A percentile compares a stretch with the other conserved stretches of the same genome.
Evolutionary conservation across 2,113 vertebrate genomes (phyloP).

Genomic region (Saccopteryx bilineata): DNA sequence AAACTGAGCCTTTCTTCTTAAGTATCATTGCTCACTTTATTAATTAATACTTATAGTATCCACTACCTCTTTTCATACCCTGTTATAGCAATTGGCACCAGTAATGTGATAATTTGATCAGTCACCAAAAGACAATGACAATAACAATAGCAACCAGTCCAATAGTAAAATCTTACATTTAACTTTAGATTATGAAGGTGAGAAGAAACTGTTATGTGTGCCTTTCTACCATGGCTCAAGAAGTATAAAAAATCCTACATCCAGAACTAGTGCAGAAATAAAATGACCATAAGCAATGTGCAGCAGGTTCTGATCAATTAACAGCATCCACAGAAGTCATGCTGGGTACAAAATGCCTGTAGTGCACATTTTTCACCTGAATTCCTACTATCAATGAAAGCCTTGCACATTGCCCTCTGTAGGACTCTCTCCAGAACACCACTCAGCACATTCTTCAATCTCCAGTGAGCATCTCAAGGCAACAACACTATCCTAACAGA

Average conservation of each 20-base stretch:
- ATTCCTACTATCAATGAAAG: not conserved
- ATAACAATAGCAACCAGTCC: not conserved
- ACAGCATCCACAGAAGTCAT: not conserved
- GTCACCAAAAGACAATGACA: not conserved
- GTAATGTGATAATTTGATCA: slow-evolving; percentile 8
- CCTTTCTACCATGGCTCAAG: not conserved
- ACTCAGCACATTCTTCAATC: not conserved
- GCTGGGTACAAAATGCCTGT: not conserved
- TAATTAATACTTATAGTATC: not conserved
- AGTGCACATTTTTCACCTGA: not conserved
- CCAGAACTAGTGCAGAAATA: not conserved
- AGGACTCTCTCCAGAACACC: not conserved
- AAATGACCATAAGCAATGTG: slow-evolving; percentile 11
- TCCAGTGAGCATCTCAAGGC: not conserved
- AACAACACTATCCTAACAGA: not conserved
- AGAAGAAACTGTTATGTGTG: not conserved
- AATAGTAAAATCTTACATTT: slow-evolving; percentile 9
- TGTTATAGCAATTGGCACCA: not conserved
- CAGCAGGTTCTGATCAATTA: slow-evolving; percentile 25
- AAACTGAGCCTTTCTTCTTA: not conserved
- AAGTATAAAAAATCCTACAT: not conserved
- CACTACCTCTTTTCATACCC: not conserved
- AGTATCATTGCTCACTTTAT: not conserved
- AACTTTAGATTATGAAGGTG: not conserved
- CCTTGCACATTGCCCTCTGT: not conserved